Base-by-base conservation (phyloP, 2,113 vertebrate species). In the Rhinolophus ferrumequinum region DNA sequence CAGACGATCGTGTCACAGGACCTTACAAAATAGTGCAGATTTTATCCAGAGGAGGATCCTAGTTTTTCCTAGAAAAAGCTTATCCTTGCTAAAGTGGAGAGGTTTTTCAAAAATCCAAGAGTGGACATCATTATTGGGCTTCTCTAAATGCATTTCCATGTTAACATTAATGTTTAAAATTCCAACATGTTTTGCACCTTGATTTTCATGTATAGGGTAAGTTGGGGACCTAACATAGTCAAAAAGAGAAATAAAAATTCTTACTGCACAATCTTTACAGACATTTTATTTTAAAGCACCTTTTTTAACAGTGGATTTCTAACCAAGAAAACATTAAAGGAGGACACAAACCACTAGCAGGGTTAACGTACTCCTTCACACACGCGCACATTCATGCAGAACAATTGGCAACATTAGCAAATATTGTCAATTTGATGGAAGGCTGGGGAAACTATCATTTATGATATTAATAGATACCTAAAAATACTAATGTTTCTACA, bases 391-490 rank as follows among this genome's bases (percentile, higher is more conserved):
- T 41, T 54, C 86, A 92, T 8, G 81, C 44, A 94, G 66, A 67
- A 88, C 9, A 69, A 92, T 16, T 90, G 93, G 95, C 75, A 97
- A 81, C 77, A 95, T 44, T 88, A 89, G 80, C 95, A 96, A 96
- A 90, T 96, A 97, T 88, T 33, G 8, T 83, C 47, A 56, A 95
- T n/a, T 22, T 95, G 76, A 82, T 90, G 83, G 92, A 97, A 92
- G 16, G 90, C 30, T 91, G 24, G 41, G 64, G 13, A 95, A 96
- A 80, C 38, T 93, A 85, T 73, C 77, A 77, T 30, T 89, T 88
- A 93, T 33, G 38, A 58, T 56, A 62, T 95, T 98, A 94, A 95
- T n/a, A 97, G 96, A 96, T 95, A 75, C 33, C 85, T 95, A 80
- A 96, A 44, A 96, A 94, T 2, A 33, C n/a, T 88, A 70, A 72